Percentiles rank a stretch among this genome's conserved stretches.
Conservation (phyloP, 2,113 vertebrate genomes). For the Procapra przewalskii region DNA sequence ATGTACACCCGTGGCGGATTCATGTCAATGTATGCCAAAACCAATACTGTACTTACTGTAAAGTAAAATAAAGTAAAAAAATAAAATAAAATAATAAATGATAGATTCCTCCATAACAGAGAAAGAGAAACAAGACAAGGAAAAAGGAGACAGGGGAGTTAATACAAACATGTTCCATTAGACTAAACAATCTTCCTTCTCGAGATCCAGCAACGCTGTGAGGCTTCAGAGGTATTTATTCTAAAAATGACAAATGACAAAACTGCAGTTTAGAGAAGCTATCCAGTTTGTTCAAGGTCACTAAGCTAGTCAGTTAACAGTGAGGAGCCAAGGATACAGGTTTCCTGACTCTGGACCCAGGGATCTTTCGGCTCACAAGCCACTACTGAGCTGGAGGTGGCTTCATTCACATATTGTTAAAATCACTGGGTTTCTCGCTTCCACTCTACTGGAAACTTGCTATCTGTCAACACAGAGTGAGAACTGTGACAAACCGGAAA, state of each 20-base stretch:
- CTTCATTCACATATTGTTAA: not conserved
- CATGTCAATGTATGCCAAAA: too few species aligned
- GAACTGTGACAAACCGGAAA: not conserved
- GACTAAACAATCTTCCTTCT: not conserved
- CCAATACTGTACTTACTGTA: too few species aligned
- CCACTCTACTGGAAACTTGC: not conserved
- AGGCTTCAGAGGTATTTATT: not conserved
- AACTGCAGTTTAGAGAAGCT: not conserved
- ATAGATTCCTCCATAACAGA: not conserved
- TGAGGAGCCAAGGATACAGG: not conserved
- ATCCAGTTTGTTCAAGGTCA: not conserved
- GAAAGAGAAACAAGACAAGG: not conserved
- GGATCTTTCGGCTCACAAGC: not conserved
- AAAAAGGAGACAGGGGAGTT: not conserved
- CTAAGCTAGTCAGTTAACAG: not conserved
- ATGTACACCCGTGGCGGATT: too few species aligned
- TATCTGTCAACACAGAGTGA: rapidly evolving
- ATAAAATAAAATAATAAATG: not conserved
- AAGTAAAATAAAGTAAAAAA: too few species aligned
- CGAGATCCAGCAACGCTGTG: not conserved
- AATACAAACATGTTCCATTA: not conserved
- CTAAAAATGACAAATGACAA: not conserved
- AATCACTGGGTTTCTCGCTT: not conserved
- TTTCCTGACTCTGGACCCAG: not conserved
- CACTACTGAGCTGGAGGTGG: not conserved